Base-by-base conservation (phyloP, 2,797 vertebrate species). In the Pseudochromis fuscus region DNA sequence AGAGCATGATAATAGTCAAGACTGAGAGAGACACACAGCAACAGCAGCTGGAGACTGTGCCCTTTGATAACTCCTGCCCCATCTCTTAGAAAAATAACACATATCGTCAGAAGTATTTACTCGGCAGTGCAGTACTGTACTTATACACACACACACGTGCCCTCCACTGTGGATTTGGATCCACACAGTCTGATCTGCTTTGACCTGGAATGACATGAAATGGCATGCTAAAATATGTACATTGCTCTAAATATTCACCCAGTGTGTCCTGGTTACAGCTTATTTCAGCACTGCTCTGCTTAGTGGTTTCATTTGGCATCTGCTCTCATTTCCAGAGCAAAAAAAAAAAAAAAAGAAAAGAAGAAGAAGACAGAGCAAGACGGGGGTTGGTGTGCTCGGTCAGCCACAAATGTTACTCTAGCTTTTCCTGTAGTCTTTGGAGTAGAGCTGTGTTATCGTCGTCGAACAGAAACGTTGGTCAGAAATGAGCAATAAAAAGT, bases 291-390 rank as follows among this genome's bases (percentile, higher is more conserved):
- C 75, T 79, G 88, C 86, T 88, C 84, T 87, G 88, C 84, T 89
- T 87, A 69, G 86, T 77, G 75, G 81, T 85, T 88, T 90, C 83
- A 85, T 90, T 92, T 89, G 83, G 91, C 84, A 85, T 88, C 71
- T 86, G 87, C 83, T 91, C 84, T 86, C 67, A 82, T 91, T 91
- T 84, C 46, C 46, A 78, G 59, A 72, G 64, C 2, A 45, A 59
- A 69, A 57, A 63, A 61, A 71, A 72, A 25, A 48, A 5, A 19
- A 15, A 50, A 28, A 37, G 18, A 3, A 60, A 4, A 23, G 5
- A 25, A 25, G 27, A 27, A 42, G 28, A 45, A 35, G 35, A 42
- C 55, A 18, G 53, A 65, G 69, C 63, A 56, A 56, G 69, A 63
- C 52, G 59, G 42, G 45, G 59, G 59, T 71, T 58, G 63, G 56